Conservation (phyloP, 2,797 vertebrate genomes). For the Eulemur mongoz region DNA sequence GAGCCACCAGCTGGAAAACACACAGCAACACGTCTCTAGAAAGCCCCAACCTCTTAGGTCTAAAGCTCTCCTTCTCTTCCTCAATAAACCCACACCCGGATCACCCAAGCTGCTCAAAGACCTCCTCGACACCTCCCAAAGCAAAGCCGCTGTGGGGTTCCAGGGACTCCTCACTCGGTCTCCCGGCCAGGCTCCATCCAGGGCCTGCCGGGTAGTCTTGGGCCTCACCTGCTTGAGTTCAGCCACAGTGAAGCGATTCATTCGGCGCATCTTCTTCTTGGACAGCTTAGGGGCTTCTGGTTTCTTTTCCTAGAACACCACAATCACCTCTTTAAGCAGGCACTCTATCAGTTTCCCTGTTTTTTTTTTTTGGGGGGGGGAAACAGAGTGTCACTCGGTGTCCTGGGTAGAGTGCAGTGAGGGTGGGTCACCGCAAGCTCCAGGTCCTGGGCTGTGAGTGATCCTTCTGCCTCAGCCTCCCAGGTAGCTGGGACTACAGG, state of each 20-base stretch:
- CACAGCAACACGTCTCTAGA: not conserved
- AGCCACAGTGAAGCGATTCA: conserved; percentile 96
- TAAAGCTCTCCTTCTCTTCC: not conserved
- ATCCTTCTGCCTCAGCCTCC: too few species aligned
- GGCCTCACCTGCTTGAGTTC: conserved; percentile 95
- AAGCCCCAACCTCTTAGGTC: not conserved
- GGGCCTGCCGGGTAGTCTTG: rapidly evolving
- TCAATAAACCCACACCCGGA: not conserved
- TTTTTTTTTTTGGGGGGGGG: too few species aligned
- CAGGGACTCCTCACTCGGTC: not conserved
- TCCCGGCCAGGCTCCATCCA: not conserved
- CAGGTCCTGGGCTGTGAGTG: too few species aligned
- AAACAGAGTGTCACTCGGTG: too few species aligned
- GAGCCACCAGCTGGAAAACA: conserved; percentile 90
- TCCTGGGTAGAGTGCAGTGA: too few species aligned
- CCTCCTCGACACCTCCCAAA: not conserved
- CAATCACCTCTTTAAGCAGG: not conserved
- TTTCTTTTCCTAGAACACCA: conserved; percentile 88
- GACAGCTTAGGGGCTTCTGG: conserved; percentile 92
- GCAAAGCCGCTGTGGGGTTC: not conserved
- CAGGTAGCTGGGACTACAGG: too few species aligned
- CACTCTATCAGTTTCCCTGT: too few species aligned
- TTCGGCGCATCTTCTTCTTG: conserved; percentile 96
- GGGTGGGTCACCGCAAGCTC: too few species aligned
- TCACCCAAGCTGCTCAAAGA: not conserved